Evolutionary conservation across 2,113 vertebrate species (phyloP).

Genomic region (Tachycineta bicolor): DNA sequence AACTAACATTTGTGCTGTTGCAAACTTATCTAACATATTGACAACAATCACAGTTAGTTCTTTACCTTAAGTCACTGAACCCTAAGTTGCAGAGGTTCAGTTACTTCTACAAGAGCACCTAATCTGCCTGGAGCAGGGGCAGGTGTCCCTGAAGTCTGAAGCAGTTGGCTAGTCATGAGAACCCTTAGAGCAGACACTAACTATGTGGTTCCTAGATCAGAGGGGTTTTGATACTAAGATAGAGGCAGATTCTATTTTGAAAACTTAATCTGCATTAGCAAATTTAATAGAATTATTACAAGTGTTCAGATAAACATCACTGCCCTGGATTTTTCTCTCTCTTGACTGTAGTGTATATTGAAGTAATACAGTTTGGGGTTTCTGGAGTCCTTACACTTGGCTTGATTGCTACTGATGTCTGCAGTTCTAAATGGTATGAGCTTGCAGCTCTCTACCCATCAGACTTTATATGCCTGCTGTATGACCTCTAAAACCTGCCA

Average conservation of each 20-base stretch:
- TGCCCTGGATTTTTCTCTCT: neutral
- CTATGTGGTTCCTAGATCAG: neutral
- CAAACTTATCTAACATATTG: neutral
- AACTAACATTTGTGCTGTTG: neutral
- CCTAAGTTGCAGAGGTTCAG: neutral
- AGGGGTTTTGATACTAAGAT: neutral
- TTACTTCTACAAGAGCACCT: neutral
- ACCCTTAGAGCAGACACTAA: neutral
- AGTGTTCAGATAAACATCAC: neutral
- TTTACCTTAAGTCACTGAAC: neutral
- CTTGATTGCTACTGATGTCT: neutral
- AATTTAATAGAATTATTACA: neutral
- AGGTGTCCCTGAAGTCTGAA: neutral
- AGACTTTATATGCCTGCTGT: neutral
- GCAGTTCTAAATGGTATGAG: neutral
- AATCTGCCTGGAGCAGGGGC: neutral
- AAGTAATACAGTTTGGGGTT: neutral
- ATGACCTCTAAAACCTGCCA: neutral
- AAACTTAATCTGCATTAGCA: neutral
- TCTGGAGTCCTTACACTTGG: neutral
- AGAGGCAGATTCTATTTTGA: neutral
- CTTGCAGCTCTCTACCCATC: neutral
- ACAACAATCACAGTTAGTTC: neutral
- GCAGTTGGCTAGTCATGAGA: neutral
- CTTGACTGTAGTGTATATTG: neutral